phyloP scores from a whole-genome alignment of 2,888 invertebrate species.

The Pseudanteris insignis region DNA sequence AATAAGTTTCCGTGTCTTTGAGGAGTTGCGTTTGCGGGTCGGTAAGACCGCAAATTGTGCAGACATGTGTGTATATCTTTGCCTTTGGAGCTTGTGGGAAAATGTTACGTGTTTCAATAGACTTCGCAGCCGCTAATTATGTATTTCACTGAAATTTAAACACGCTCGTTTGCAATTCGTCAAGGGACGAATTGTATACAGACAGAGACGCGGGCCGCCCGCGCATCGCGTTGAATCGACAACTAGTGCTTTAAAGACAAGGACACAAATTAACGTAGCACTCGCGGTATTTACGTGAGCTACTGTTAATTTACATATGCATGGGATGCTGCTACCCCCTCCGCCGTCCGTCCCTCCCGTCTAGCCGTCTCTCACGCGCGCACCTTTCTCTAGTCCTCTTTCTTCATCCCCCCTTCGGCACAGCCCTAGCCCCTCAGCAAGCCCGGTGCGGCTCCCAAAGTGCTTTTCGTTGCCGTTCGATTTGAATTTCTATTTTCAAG shows the following conservation, averaged over 20 bases:
- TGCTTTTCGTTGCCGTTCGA: conserved; percentile 28
- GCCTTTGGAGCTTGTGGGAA: conserved; percentile 38
- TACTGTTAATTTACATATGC: conserved; percentile 46
- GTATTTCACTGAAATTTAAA: conserved; percentile 41
- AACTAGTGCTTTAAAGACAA: conserved; percentile 44
- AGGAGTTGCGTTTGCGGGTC: no score
- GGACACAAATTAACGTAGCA: conserved; percentile 45
- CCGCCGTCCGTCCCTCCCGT: neutral
- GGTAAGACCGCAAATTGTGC: no score
- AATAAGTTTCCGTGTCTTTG: no score
- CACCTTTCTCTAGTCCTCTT: neutral
- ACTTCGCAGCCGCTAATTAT: conserved; percentile 36
- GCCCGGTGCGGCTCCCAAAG: conserved; percentile 13
- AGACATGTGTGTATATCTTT: conserved; percentile 18
- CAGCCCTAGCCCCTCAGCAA: neutral
- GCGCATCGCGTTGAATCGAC: conserved; percentile 43
- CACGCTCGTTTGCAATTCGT: conserved; percentile 41
- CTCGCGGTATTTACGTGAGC: conserved; percentile 46
- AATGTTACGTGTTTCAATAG: conserved; percentile 30
- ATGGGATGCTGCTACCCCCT: conserved; percentile 37
- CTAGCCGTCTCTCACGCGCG: neutral
- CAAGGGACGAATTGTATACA: conserved; percentile 42
- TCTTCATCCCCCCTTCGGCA: neutral
- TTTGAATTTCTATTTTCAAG: conserved; percentile 39
- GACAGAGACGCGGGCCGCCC: conserved; percentile 33